phyloP scores from a whole-genome alignment of 2,797 vertebrate species.

The Alauda arvensis region DNA sequence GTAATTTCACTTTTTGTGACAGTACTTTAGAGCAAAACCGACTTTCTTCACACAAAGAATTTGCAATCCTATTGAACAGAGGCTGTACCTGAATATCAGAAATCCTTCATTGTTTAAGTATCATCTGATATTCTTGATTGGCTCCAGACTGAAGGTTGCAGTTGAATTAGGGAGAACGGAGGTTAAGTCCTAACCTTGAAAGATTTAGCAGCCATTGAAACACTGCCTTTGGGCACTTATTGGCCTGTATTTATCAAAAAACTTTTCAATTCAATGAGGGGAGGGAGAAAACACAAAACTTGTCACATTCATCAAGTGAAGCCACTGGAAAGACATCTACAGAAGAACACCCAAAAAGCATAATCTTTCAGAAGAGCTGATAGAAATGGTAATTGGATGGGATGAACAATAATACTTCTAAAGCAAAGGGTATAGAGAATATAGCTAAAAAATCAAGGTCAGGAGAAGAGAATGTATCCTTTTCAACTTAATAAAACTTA shows the following conservation, averaged over 20 bases:
- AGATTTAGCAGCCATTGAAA: slow-evolving; percentile 99
- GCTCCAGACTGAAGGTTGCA: slow-evolving; percentile 96
- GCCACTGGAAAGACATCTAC: slow-evolving; percentile 98
- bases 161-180: slow-evolving; percentile 95
- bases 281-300: slow-evolving; percentile 96
- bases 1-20: slow-evolving; percentile 99
- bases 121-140: slow-evolving; percentile 99
- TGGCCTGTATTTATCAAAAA: slow-evolving; percentile 88
- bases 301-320: slow-evolving; percentile 99
- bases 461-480: slow-evolving; percentile 68
- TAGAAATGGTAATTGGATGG: slow-evolving; percentile 96
- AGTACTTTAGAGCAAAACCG: slow-evolving; percentile 97
- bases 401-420: slow-evolving; percentile 86
- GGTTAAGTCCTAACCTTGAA: slow-evolving; percentile 99
- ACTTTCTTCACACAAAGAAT: slow-evolving; percentile 96
- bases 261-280: slow-evolving; percentile 93
- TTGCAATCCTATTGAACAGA: slow-evolving; percentile 96
- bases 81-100: slow-evolving; percentile 99
- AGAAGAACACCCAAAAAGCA: slow-evolving; percentile 98
- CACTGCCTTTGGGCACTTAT: slow-evolving; percentile 93
- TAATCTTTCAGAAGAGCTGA: slow-evolving; percentile 94
- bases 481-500: slow-evolving; percentile 72
- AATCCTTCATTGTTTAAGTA: slow-evolving; percentile 99
- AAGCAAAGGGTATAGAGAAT: slow-evolving; percentile 67
- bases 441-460: slow-evolving; percentile 86